Conservation (phyloP, 2,888 invertebrate species). For the Eudemis profundana region DNA sequence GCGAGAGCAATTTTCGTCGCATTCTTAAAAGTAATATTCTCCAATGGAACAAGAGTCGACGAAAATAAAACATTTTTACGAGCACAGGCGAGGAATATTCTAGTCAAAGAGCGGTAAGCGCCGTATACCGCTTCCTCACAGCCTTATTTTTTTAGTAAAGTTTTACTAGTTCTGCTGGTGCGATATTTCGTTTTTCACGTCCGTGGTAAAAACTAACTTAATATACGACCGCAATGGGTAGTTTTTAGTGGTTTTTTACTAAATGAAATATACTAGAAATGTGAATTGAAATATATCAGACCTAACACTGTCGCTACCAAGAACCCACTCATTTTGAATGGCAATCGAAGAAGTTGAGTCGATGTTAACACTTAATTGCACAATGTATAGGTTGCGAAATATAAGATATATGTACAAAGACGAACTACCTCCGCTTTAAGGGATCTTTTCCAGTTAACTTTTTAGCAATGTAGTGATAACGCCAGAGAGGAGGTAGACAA, state of each 20-base stretch:
- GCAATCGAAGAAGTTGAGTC: no score
- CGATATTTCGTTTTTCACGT: not conserved
- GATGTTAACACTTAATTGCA: no score
- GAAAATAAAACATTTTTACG: conserved; percentile 45
- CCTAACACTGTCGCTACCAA: no score
- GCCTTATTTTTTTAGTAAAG: not conserved
- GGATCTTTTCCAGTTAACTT: no score
- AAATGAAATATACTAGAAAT: not conserved
- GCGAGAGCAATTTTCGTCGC: conserved; percentile 13
- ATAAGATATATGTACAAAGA: no score
- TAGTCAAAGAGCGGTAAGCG: conserved; percentile 21
- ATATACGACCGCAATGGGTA: not conserved
- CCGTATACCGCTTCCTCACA: conserved; percentile 9
- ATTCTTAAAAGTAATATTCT: conserved; percentile 30
- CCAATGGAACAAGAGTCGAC: conserved; percentile 34
- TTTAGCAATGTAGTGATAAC: no score
- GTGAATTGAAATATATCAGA: no score
- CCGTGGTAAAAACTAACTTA: not conserved
- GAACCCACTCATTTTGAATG: no score
- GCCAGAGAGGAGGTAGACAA: no score
- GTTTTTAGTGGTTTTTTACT: not conserved
- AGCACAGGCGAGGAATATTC: conserved; percentile 21
- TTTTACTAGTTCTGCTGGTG: not conserved
- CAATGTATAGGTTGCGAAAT: no score
- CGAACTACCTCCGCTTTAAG: no score